Evolutionary conservation across 2,888 invertebrate species (phyloP), one percentile per base, ranked within the genome.

Genomic region (Platycheirus albimanus): DNA sequence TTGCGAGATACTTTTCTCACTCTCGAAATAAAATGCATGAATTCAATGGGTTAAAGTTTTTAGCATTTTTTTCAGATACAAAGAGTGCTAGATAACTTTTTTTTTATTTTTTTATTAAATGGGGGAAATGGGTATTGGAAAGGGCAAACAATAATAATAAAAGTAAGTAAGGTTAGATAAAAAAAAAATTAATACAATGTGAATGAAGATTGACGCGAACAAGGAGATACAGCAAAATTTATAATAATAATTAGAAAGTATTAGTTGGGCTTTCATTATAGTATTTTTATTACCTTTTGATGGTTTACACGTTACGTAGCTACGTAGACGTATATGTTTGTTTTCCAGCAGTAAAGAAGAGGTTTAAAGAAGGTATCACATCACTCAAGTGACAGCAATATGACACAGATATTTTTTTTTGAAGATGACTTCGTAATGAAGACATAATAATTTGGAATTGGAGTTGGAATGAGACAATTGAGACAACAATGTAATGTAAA

Each of bases 181-280:
- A 69, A n/a, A n/a, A n/a, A n/a, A n/a, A n/a, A n/a, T n/a, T n/a
- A n/a, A n/a, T n/a, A n/a, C n/a, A n/a, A 52, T 51, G 45, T 19
- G 52, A 54, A 24, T 19, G 28, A 47, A 49, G 61, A 36, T 41
- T 33, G 52, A 52, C 49, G 72, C 41, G 20, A 28, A 56, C 54
- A 63, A 33, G 56, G 17, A 52, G 47, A 54, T n/a, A n/a, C n/a
- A 47, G 45, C 43, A 61, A 30, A 61, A 61, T 24, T 45, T 43
- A 43, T 61, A 61, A 61, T 41, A 41, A 77, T 66, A 81, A 81
- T 81, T 81, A 81, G 81, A 81, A 81, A 81, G 81, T 81, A 76
- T 81, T 81, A 76, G 81, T 67, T 71, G 52, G 69, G 80, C 76
- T 76, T 71, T 81, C 70, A 61, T 71, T 61, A 58, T 58, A 15